Percentiles rank a stretch among this genome's conserved stretches.
Evolutionary conservation across 2,888 invertebrate genomes (phyloP).

Genomic region (Malthinus seriepunctatus): DNA sequence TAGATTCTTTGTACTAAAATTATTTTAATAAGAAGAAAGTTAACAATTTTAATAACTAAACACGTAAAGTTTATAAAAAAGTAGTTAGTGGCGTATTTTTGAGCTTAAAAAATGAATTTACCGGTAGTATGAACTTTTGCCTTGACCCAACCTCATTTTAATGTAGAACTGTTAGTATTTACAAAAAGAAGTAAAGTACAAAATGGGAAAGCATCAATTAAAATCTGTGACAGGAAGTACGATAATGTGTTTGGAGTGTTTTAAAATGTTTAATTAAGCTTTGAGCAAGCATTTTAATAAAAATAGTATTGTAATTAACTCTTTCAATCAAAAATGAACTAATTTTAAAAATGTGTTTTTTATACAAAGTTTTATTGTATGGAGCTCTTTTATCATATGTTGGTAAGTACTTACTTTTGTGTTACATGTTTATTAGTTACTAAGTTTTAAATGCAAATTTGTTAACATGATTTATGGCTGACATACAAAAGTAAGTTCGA

Average conservation of each 20-base stretch:
- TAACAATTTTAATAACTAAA: not conserved
- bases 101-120: slow-evolving; percentile 6
- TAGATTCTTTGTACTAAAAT: not conserved
- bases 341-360: slow-evolving; percentile 12
- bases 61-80: not conserved
- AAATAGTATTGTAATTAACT: not conserved
- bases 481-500: no score
- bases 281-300: not conserved
- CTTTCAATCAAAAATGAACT: slow-evolving; percentile 10
- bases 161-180: slow-evolving; percentile 6
- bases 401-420: slow-evolving; percentile 12
- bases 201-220: slow-evolving; percentile 5
- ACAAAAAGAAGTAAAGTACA: slow-evolving; percentile 5
- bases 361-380: slow-evolving; percentile 9
- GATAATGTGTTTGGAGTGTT: not conserved
- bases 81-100: not conserved
- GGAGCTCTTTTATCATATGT: slow-evolving; percentile 9
- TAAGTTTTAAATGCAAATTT: no score
- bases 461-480: no score
- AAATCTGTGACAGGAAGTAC: slow-evolving; percentile 1
- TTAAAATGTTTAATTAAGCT: not conserved
- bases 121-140: slow-evolving; percentile 37
- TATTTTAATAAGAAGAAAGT: not conserved
- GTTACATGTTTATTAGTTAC: not conserved
- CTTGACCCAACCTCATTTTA: slow-evolving; percentile 28